A percentile compares a stretch with the other conserved stretches of the same genome.
These are phyloP conservation scores for Chymomyza procnemis DNA, from an alignment of 2,888 invertebrate species.

Conservation along the genomic window DNA sequence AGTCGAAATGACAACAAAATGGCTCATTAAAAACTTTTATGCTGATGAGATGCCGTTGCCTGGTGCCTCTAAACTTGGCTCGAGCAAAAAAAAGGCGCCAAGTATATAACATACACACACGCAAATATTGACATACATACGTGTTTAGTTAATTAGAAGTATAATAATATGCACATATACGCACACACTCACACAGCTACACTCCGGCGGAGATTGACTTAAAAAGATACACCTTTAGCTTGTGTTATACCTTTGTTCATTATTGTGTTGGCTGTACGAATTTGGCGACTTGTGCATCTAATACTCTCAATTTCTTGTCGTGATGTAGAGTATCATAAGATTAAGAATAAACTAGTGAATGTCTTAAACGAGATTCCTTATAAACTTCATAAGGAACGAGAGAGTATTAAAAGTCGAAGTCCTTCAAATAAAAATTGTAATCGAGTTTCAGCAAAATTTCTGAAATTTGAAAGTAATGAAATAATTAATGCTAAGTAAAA, in stretches of 20 bases:
- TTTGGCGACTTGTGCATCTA: background rate
- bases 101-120: constrained; percentile 20
- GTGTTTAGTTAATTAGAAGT: constrained; percentile 60
- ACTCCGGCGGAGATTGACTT: background rate
- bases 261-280: background rate
- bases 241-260: background rate
- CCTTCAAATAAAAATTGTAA: too few species aligned
- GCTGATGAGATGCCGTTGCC: constrained; percentile 56
- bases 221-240: background rate
- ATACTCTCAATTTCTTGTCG: background rate
- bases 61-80: constrained; percentile 37
- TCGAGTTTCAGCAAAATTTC: too few species aligned
- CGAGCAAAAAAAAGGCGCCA: constrained; percentile 29
- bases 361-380: background rate
- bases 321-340: background rate
- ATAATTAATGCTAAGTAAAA: too few species aligned
- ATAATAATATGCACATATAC: constrained; percentile 49
- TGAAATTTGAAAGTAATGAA: too few species aligned
- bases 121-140: constrained; percentile 37
- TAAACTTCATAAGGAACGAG: too few species aligned
- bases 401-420: too few species aligned
- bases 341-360: background rate
- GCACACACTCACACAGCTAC: background rate
- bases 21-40: constrained; percentile 70
- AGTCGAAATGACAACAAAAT: constrained; percentile 46